Evolutionary conservation across 2,113 vertebrate species (phyloP).

Genomic region (Ascaphus truei): DNA sequence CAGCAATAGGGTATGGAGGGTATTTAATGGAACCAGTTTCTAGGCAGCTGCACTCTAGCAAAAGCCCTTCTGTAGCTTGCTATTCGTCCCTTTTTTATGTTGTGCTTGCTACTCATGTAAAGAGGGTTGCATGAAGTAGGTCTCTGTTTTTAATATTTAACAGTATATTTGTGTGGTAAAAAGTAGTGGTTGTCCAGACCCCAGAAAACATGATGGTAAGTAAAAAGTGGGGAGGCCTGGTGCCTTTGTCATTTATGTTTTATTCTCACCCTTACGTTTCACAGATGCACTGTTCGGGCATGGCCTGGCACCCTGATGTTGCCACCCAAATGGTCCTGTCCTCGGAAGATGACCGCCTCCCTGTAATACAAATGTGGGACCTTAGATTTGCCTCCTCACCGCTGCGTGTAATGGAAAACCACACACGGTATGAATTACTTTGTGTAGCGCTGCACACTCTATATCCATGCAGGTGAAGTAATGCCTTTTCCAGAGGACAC

Average conservation of each 20-base stretch:
- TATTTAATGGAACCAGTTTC: neutral
- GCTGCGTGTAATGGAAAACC: slow-evolving; percentile 87
- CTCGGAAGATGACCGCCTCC: slow-evolving; percentile 90
- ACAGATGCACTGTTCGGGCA: slow-evolving; percentile 94
- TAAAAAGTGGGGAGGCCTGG: too few relatives aligned
- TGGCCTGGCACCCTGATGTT: slow-evolving; percentile 93
- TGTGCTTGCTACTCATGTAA: neutral
- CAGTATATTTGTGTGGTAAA: too few relatives aligned
- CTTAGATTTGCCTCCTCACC: slow-evolving; percentile 92
- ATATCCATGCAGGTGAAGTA: too few relatives aligned
- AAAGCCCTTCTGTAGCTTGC: too few relatives aligned
- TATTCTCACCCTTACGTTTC: neutral
- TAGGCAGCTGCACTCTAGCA: too few relatives aligned
- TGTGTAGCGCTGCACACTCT: neutral
- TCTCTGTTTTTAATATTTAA: too few relatives aligned
- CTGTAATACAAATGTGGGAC: slow-evolving; percentile 97
- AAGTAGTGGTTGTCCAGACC: too few relatives aligned
- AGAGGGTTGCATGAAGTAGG: too few relatives aligned
- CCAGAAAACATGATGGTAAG: too few relatives aligned
- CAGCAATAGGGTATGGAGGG: slow-evolving; percentile 79
- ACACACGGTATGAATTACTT: slow-evolving; percentile 69
- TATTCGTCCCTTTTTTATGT: neutral
- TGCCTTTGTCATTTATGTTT: too few relatives aligned
- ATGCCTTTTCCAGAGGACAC: too few relatives aligned
- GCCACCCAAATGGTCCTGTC: slow-evolving; percentile 92